phyloP scores from a whole-genome alignment of 2,113 vertebrate species.

The Nothocercus nigrocapillus region DNA sequence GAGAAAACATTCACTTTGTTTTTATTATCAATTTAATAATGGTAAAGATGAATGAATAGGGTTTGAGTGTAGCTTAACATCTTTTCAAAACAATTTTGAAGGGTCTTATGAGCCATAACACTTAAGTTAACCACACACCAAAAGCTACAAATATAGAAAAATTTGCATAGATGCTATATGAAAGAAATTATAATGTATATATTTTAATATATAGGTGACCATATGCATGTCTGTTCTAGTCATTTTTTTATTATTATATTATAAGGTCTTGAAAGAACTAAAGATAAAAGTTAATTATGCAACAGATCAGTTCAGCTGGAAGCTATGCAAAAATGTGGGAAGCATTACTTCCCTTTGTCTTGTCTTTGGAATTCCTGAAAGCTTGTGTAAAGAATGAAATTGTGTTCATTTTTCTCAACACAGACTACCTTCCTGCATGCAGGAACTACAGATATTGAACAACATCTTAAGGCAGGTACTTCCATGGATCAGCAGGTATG shows the following conservation, averaged over 20 bases:
- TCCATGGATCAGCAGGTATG: background rate
- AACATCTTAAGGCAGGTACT: background rate
- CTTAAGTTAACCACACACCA: background rate
- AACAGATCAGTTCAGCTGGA: background rate
- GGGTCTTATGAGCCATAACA: background rate
- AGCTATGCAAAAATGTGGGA: background rate
- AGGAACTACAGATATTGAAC: background rate
- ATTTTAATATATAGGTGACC: too few species aligned
- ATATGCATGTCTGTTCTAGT: background rate
- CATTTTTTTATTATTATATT: background rate
- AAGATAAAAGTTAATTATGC: background rate
- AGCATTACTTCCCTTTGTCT: background rate
- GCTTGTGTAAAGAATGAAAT: background rate
- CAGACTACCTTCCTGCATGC: background rate
- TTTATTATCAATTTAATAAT: background rate
- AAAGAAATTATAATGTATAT: background rate
- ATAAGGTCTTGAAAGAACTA: background rate
- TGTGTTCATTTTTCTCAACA: background rate
- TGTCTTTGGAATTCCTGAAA: background rate
- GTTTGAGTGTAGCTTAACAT: background rate
- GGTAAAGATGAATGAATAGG: background rate
- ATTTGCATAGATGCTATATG: accelerated
- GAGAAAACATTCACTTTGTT: background rate
- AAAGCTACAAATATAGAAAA: background rate
- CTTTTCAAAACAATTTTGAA: background rate